Percentiles rank a stretch among this genome's conserved stretches.
Evolutionary conservation across 2,797 vertebrate species (phyloP).

Genomic region (Alcedo atthis): DNA sequence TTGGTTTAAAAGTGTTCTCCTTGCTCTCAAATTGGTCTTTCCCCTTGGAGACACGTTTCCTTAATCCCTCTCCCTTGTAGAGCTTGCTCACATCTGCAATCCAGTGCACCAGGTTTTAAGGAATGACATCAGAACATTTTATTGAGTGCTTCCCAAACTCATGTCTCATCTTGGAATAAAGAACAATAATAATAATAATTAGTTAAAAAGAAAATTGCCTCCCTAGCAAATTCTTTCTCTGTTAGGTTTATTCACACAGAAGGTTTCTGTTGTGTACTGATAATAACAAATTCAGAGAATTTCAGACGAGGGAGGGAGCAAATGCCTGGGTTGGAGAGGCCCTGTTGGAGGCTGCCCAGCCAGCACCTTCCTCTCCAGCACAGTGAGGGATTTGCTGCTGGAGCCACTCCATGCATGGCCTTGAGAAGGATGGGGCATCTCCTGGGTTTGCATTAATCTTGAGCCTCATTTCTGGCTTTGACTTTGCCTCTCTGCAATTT

Average conservation of each 20-base stretch:
- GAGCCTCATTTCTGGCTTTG: background rate
- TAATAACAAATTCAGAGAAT: slow-evolving; percentile 3
- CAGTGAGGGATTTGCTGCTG: background rate
- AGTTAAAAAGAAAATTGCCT: background rate
- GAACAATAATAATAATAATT: background rate
- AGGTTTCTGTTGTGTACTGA: background rate
- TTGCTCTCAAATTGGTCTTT: background rate
- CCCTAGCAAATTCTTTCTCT: background rate
- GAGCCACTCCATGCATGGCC: background rate
- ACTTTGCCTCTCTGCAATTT: background rate
- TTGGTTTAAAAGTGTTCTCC: background rate
- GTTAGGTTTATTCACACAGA: background rate
- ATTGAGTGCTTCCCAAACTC: background rate
- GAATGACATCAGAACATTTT: background rate
- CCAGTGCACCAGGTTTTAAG: background rate
- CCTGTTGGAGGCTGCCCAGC: background rate
- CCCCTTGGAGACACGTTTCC: background rate
- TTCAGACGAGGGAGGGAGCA: background rate
- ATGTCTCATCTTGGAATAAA: background rate
- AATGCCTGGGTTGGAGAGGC: background rate
- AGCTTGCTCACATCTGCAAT: background rate
- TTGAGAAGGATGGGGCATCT: background rate
- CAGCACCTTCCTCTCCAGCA: background rate
- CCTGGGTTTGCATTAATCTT: background rate
- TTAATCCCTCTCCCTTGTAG: background rate